These are phyloP conservation scores for Pheosia gnoma DNA, from an alignment of 2,888 invertebrate species.

Conservation along the genomic window DNA sequence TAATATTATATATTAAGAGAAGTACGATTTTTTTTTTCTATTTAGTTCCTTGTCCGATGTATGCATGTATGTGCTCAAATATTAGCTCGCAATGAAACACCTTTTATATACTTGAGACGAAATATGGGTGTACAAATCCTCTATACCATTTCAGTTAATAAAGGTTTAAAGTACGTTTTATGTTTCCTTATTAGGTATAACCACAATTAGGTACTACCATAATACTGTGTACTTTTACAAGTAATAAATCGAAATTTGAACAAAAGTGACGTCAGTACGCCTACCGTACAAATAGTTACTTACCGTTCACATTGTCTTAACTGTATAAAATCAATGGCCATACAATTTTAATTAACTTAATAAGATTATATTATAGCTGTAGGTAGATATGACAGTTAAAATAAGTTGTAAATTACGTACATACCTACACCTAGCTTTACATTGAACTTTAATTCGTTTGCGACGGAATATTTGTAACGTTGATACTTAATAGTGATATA, in stretches of 20 bases:
- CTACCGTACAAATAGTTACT: constrained; percentile 8
- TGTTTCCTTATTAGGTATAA: too few species aligned
- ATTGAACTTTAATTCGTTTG: constrained; percentile 6
- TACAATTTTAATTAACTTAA: constrained; percentile 15
- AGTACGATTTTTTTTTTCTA: too few species aligned
- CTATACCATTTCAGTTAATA: too few species aligned
- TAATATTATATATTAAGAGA: too few species aligned
- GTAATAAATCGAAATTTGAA: constrained; percentile 4
- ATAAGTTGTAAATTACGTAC: constrained; percentile 4
- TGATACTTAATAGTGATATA: not conserved
- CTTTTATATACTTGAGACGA: too few species aligned
- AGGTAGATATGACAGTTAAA: constrained; percentile 20
- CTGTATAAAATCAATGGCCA: constrained; percentile 45
- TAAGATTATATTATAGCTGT: not conserved
- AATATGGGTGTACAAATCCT: too few species aligned
- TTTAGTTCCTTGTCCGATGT: too few species aligned
- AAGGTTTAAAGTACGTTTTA: too few species aligned
- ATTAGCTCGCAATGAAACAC: too few species aligned
- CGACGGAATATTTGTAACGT: constrained; percentile 15
- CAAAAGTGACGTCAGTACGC: constrained; percentile 7
- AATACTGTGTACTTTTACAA: not conserved
- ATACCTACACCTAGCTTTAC: constrained; percentile 3
- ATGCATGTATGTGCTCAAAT: too few species aligned
- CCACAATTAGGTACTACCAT: not conserved
- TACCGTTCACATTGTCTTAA: constrained; percentile 25